A percentile compares a stretch with the other conserved stretches of the same genome.
Evolutionary conservation across 2,797 vertebrate genomes (phyloP).

Genomic region (Cyclopterus lumpus): DNA sequence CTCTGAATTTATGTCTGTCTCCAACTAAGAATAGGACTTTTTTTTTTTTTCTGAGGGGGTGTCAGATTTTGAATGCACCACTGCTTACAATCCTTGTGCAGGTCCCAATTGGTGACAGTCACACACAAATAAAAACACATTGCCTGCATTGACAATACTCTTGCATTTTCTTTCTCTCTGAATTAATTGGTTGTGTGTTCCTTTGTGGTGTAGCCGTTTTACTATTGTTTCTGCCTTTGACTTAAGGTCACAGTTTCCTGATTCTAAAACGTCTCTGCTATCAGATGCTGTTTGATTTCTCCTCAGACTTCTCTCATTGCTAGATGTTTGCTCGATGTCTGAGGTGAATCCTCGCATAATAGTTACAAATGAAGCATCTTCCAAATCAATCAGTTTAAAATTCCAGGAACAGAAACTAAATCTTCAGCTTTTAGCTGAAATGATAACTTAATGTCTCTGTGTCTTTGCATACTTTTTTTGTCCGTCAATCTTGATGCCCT

Average conservation of each 20-base stretch:
- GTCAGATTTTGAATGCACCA: constrained; percentile 67
- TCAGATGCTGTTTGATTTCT: constrained; percentile 27
- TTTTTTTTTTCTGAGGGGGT: constrained; percentile 53
- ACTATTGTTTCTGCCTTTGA: constrained; percentile 5
- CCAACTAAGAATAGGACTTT: constrained; percentile 43
- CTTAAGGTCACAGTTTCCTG: background rate
- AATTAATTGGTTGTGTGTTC: constrained; percentile 35
- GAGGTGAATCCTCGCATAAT: constrained; percentile 23
- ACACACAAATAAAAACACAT: constrained; percentile 50
- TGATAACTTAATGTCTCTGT: background rate
- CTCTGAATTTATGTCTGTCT: constrained; percentile 37
- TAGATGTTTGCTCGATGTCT: constrained; percentile 25
- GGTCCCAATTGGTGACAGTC: constrained; percentile 57
- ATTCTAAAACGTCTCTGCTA: constrained; percentile 15
- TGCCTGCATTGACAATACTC: constrained; percentile 5
- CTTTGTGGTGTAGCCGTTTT: constrained; percentile 4
- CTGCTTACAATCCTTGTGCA: constrained; percentile 51
- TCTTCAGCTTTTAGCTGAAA: too few species aligned
- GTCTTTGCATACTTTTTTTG: background rate
- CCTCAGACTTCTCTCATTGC: constrained; percentile 38
- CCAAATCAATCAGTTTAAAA: constrained; percentile 38
- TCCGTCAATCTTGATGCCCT: constrained; percentile 9
- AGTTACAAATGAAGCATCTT: constrained; percentile 38
- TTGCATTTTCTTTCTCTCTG: constrained; percentile 9
- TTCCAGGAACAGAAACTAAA: constrained; percentile 17